These are phyloP conservation scores for Helicorthomorpha holstii DNA, from an alignment of 1,140 invertebrate species.

Conservation along the genomic window DNA sequence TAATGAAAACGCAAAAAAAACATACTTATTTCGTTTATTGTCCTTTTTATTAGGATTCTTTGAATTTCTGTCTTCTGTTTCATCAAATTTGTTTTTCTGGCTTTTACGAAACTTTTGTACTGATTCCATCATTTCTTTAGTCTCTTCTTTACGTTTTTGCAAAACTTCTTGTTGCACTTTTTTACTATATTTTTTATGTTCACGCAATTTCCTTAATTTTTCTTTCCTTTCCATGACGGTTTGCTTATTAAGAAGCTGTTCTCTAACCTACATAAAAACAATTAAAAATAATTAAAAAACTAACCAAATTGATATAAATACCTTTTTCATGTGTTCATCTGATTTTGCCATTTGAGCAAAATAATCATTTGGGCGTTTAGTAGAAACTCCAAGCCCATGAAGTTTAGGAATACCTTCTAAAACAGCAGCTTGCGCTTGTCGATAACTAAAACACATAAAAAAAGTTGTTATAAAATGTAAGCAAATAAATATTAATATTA, in stretches of 20 bases:
- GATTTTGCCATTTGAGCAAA: slow-evolving; percentile 98
- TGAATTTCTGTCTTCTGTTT: slow-evolving; percentile 36
- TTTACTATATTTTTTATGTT: slow-evolving; percentile 84
- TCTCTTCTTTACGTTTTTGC: slow-evolving; percentile 44
- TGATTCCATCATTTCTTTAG: slow-evolving; percentile 22
- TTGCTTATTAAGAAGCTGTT: slow-evolving; percentile 68
- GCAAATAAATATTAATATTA: background rate
- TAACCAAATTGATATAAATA: slow-evolving; percentile 19
- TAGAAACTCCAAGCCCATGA: slow-evolving; percentile 53
- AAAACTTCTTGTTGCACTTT: slow-evolving; percentile 60
- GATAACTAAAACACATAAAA: slow-evolving; percentile 33
- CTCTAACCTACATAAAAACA: slow-evolving; percentile 39
- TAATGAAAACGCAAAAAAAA: slow-evolving; percentile 3
- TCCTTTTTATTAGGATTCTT: slow-evolving; percentile 20
- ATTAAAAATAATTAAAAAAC: slow-evolving; percentile 6
- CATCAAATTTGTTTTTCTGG: slow-evolving; percentile 59
- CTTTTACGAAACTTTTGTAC: slow-evolving; percentile 46
- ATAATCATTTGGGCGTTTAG: slow-evolving; percentile 82
- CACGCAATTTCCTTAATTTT: slow-evolving; percentile 69
- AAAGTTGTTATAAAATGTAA: background rate
- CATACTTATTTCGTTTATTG: slow-evolving; percentile 23
- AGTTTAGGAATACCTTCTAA: slow-evolving; percentile 55
- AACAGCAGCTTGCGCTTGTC: slow-evolving; percentile 77
- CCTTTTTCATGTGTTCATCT: slow-evolving; percentile 94
- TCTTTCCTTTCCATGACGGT: slow-evolving; percentile 64